Conservation (phyloP, 2,888 invertebrate species). For the Drosophila paucipuncta region DNA sequence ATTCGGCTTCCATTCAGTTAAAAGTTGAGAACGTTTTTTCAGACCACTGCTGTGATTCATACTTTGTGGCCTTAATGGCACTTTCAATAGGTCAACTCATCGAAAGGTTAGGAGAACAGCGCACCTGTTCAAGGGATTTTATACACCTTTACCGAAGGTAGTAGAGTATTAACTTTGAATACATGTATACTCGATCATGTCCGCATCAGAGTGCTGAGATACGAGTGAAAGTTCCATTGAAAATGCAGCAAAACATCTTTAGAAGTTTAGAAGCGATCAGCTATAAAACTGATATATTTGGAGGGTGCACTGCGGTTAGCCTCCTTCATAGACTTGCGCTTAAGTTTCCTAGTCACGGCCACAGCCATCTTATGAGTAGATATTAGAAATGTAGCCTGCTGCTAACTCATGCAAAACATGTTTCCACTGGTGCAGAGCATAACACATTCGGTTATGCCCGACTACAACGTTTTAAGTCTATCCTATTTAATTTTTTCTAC, state of each 20-base stretch:
- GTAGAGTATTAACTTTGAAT: background rate
- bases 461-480: background rate
- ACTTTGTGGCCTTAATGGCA: background rate
- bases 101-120: conserved; percentile 34
- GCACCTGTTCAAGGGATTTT: conserved; percentile 34
- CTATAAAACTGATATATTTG: background rate
- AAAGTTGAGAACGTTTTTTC: background rate
- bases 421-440: background rate
- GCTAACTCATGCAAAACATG: no score
- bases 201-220: background rate
- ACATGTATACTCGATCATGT: background rate
- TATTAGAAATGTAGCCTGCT: background rate
- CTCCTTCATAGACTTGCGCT: background rate
- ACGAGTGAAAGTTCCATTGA: background rate
- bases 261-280: background rate
- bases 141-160: background rate
- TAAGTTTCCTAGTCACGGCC: no score
- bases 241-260: background rate
- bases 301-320: fast-evolving
- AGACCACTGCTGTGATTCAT: background rate
- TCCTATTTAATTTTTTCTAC: conserved; percentile 4
- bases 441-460: background rate
- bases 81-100: conserved; percentile 37
- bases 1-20: background rate
- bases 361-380: background rate